These are phyloP conservation scores for Acrocephalus arundinaceus DNA, from an alignment of 2,113 vertebrate species.

Conservation along the genomic window DNA sequence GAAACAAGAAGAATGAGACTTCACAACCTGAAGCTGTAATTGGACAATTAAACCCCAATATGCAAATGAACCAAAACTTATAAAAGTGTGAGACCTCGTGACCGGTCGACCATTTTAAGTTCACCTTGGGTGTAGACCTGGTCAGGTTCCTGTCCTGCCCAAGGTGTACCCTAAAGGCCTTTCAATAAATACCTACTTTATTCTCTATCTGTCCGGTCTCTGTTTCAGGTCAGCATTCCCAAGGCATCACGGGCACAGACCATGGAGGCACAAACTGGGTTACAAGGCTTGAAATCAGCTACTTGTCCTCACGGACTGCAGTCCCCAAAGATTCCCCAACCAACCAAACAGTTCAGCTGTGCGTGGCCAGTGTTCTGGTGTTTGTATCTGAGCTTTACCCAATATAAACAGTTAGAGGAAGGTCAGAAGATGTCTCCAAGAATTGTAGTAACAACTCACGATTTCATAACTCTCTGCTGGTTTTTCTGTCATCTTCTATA, in stretches of 20 bases:
- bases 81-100: neutral
- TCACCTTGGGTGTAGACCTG: neutral
- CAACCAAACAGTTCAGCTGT: neutral
- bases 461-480: neutral
- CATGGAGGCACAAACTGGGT: neutral
- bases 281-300: neutral
- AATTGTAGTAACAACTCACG: neutral
- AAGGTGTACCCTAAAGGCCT: neutral
- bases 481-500: neutral
- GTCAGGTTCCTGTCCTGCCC: neutral
- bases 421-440: neutral
- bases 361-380: neutral
- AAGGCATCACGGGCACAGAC: neutral
- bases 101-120: neutral
- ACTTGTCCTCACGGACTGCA: accelerated
- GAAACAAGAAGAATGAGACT: neutral
- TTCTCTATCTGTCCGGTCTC: neutral
- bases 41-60: neutral
- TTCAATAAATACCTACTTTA: neutral
- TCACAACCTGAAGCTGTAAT: neutral
- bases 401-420: neutral
- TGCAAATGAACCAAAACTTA: neutral
- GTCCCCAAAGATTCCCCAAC: accelerated
- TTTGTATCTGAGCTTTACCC: neutral
- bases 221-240: neutral